A percentile compares a stretch with the other conserved stretches of the same genome.
These are phyloP conservation scores for Baronia brevicornis DNA, from an alignment of 2,888 invertebrate species.

Conservation along the genomic window DNA sequence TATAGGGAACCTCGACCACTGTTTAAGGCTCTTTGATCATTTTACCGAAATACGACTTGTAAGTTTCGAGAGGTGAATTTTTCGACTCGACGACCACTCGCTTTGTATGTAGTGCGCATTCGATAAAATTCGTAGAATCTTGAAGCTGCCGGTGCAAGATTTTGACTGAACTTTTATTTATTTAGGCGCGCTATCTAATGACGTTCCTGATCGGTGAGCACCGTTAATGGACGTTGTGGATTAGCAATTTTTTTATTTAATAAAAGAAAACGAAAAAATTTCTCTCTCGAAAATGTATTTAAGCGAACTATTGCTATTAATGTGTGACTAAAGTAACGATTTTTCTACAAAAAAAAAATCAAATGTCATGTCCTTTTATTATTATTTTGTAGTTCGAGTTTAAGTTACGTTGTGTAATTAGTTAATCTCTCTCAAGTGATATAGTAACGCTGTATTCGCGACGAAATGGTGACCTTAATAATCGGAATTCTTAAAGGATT, in stretches of 20 bases:
- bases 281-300: conserved; percentile 52
- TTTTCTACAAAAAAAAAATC: conserved; percentile 57
- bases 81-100: conserved; percentile 22
- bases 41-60: conserved; percentile 57
- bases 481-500: conserved; percentile 68
- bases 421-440: conserved; percentile 69
- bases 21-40: conserved; percentile 55
- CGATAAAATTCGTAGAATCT: conserved; percentile 43
- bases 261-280: conserved; percentile 31
- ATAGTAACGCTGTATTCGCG: conserved; percentile 60
- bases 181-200: conserved; percentile 5
- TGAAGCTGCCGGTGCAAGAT: conserved; percentile 38
- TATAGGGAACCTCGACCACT: conserved; percentile 46
- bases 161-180: conserved; percentile 39
- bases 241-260: conserved; percentile 21
- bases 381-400: conserved; percentile 35
- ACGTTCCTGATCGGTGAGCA: conserved; percentile 7
- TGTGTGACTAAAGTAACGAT: conserved; percentile 62
- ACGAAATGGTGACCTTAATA: conserved; percentile 69
- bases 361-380: conserved; percentile 38
- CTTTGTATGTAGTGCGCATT: conserved; percentile 18
- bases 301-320: conserved; percentile 49
- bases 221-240: conserved; percentile 8
- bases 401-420: conserved; percentile 44
- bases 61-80: conserved; percentile 51